phyloP scores from a whole-genome alignment of 1,140 invertebrate species.

The Panagrolaimus sp. region DNA sequence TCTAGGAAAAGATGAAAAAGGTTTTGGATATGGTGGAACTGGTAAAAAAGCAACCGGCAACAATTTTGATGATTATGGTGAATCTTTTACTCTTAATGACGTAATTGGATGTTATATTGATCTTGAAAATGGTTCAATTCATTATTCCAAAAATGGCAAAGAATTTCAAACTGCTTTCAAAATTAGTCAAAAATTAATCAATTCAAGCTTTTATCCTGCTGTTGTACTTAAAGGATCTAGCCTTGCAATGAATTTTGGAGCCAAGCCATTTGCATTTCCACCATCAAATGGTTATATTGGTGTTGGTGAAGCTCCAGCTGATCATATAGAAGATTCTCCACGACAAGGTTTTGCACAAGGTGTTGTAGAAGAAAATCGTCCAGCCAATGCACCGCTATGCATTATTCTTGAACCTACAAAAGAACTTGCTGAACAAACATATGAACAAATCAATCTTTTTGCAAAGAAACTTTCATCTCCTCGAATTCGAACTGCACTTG shows the following conservation, averaged over 20 bases:
- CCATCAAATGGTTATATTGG: conserved; percentile 60
- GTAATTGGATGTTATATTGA: conserved; percentile 85
- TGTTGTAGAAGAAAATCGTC: conserved; percentile 17
- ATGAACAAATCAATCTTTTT: conserved; percentile 82
- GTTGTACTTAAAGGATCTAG: conserved; percentile 80
- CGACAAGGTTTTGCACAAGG: not conserved
- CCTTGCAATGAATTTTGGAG: conserved; percentile 92
- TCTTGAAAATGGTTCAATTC: conserved; percentile 74
- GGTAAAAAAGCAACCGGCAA: conserved; percentile 92
- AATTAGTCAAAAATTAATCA: conserved; percentile 69
- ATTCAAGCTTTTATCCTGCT: conserved; percentile 77
- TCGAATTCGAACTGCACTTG: conserved; percentile 68
- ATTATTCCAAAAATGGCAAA: conserved; percentile 82
- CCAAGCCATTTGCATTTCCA: conserved; percentile 73
- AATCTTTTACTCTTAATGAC: conserved; percentile 85
- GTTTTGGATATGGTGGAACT: conserved; percentile 97
- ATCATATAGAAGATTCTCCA: conserved; percentile 19
- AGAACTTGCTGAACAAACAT: conserved; percentile 90
- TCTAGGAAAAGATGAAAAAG: conserved; percentile 71
- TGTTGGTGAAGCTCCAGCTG: conserved; percentile 17
- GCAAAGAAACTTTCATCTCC: conserved; percentile 79
- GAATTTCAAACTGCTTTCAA: conserved; percentile 81
- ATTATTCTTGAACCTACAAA: conserved; percentile 73
- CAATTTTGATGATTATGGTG: conserved; percentile 93
- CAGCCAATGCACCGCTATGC: conserved; percentile 47